Base-by-base conservation (phyloP, 2,113 vertebrate genomes). In the Megatriorchis doriae region DNA sequence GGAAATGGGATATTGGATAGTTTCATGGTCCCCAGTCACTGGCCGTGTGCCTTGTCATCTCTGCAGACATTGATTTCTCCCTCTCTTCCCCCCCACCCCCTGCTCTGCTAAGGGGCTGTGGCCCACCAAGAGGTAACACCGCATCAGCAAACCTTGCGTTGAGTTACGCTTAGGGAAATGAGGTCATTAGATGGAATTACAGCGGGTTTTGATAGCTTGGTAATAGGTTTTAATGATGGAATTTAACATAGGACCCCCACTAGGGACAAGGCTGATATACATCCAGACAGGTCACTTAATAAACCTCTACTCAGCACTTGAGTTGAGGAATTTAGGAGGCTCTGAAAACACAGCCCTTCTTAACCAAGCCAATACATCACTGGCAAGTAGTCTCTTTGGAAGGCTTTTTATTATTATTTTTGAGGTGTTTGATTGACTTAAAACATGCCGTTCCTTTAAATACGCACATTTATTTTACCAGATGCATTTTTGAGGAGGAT, bases 181-280 rank as follows among this genome's bases (percentile, higher is more conserved):
- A 98, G 98, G 98, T 98, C 96, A 98, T 98, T 98, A 98, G 98
- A 98, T 58, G 96, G 97, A 98, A 98, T 98, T 98, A 98, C 96
- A 97, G 97, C 80, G 19, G 97, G 95, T 94, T 98, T 98, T 98
- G 98, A 98, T 99, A 98, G 98, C 98, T 98, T 21, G 1, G 98
- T 99, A 99, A 99, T 98, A 97, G 98, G 98, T 98, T 98, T 98
- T 98, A 98, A 98, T 97, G 98, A 98, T 97, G 97, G 96, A 98
- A 98, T 98, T 97, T 97, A 98, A 98, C 98, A 97, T 81, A 94
- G 97, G 87, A 97, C 97, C 96, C 97, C 98, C 98, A 98, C 95
- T 48, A 98, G 98, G 98, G 98, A 98, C 97, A 97, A 96, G 97
- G 96, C 94, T 98, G 98, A 98, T 97, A 97, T 97, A 97, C 97